These are phyloP conservation scores for Lepeophtheirus nordmannii DNA, from an alignment of 2,888 invertebrate genomes.

Conservation along the genomic window DNA sequence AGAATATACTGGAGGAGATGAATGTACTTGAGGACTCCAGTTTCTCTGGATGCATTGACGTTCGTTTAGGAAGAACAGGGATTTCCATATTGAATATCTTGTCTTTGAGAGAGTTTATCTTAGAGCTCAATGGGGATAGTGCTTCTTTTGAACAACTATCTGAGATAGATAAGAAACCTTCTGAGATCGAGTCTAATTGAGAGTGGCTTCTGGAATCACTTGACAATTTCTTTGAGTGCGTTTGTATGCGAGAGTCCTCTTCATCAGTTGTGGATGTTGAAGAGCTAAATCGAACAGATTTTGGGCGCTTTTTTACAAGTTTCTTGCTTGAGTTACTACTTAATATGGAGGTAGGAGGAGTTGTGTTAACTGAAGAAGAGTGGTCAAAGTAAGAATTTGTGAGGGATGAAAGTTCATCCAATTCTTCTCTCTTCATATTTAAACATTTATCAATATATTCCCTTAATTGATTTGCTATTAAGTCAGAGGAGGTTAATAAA, in stretches of 20 bases:
- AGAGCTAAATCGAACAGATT: not conserved
- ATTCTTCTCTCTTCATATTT: not conserved
- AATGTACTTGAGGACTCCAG: not conserved
- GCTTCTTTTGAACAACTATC: not conserved
- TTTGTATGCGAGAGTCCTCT: not conserved
- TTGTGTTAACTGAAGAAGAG: not conserved
- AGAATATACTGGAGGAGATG: not conserved
- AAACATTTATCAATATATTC: not conserved
- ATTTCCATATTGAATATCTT: not conserved
- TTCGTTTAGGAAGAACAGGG: not conserved
- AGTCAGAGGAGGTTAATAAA: not conserved
- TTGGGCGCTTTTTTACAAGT: not conserved
- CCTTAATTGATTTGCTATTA: not conserved
- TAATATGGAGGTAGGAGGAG: not conserved
- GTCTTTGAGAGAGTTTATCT: not conserved
- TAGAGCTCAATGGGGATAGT: not conserved
- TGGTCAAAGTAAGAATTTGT: not conserved
- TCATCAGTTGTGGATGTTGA: not conserved
- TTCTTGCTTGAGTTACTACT: not conserved
- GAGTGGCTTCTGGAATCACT: not conserved
- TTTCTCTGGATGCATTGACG: not conserved
- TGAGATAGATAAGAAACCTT: not conserved
- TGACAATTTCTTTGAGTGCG: not conserved
- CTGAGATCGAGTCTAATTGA: not conserved
- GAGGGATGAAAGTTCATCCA: not conserved